Evolutionary conservation across 2,888 invertebrate species (phyloP).

Genomic region (Aporophyla nigra): DNA sequence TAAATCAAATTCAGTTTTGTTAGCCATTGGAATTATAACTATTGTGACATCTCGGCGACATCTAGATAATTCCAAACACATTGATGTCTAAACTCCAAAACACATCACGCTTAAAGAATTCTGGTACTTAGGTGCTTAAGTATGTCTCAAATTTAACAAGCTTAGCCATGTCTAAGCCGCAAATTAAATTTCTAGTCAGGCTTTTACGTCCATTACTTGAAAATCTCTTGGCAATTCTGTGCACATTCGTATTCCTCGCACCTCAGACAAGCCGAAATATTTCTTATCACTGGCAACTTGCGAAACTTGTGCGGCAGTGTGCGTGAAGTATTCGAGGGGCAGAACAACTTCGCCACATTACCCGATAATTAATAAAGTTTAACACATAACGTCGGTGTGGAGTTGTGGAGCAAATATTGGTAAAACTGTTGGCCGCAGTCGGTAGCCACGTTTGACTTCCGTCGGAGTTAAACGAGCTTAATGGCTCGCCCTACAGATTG

Average conservation of each 20-base stretch:
- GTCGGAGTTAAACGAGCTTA: constrained; percentile 74
- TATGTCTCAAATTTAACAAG: constrained; percentile 8
- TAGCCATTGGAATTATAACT: no score
- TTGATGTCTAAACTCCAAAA: not conserved
- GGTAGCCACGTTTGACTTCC: constrained; percentile 69
- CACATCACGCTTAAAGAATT: not conserved
- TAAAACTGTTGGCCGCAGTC: constrained; percentile 77
- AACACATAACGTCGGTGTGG: constrained; percentile 77
- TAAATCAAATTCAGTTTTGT: no score
- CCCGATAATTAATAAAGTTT: constrained; percentile 88
- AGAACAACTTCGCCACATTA: constrained; percentile 82
- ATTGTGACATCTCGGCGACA: no score
- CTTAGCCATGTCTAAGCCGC: constrained; percentile 8
- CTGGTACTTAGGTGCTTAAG: not conserved
- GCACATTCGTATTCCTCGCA: constrained; percentile 72
- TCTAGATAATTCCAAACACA: not conserved
- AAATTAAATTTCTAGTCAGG: constrained; percentile 62
- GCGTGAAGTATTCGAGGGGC: constrained; percentile 78
- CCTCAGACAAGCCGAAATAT: constrained; percentile 68
- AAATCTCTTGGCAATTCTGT: constrained; percentile 59
- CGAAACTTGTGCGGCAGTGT: constrained; percentile 68
- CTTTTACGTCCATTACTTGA: constrained; percentile 54
- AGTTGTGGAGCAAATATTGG: constrained; percentile 80
- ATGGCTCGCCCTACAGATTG: constrained; percentile 76
- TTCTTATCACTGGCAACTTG: constrained; percentile 77